Evolutionary conservation across 2,888 invertebrate species (phyloP), one percentile per base, ranked within the genome.

Genomic region (Eupithecia exiguata): DNA sequence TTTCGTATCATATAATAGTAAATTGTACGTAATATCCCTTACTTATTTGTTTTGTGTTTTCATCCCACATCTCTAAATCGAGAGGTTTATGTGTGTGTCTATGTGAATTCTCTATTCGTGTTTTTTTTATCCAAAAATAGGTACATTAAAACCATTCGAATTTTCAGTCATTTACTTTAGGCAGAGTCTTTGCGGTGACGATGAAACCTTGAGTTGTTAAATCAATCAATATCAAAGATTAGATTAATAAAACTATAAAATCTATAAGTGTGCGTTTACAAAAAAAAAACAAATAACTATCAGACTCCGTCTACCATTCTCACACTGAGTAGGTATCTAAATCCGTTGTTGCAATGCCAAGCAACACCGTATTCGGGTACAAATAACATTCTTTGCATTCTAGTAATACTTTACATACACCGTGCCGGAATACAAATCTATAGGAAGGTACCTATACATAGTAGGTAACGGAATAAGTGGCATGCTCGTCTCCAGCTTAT

Each of bases 391-490:
- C 7, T 38, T 1, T 38, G 12, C 10, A 53, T 53, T n/a, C n/a
- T 9, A 53, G 21, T n/a, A n/a, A 9, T 49, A 43, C 43, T 14
- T 14, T 40, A 40, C 14, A 40, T 1, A 46, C 46, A 5, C 5
- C 46, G 46, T 53, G 10, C n/a, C 49, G 1, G 9, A 53, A 21
- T 53, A 53, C 7, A 46, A 1, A 5, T 46, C 1, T 16, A 16
- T 43, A 46, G 18, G 46, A 18, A 49, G 49, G 21, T 46, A 53
- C 21, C 1, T 21, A 76, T 80, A 79, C n/a, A n/a, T n/a, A n/a
- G n/a, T n/a, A n/a, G n/a, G 83, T 84, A 82, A 80, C 81, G 78
- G 76, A 79, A 85, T 85, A 86, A 85, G 83, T 83, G 80, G 83
- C 78, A 70, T 78, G 79, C 83, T 82, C 82, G 77, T 81, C 84